Evolutionary conservation across 2,797 vertebrate species (phyloP).

Genomic region (Oreochromis mossambicus): DNA sequence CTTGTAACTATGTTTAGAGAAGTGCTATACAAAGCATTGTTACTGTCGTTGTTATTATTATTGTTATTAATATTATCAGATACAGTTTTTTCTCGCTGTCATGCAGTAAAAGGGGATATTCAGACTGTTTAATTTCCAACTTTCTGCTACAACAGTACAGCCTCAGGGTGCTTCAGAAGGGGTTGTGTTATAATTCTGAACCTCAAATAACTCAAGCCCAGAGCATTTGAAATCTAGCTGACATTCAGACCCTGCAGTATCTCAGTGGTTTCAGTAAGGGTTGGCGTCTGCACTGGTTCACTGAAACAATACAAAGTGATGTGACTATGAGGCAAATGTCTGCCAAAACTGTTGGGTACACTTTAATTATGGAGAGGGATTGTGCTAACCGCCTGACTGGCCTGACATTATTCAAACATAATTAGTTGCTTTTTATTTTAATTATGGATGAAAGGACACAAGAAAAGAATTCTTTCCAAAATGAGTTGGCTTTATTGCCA

Average conservation of each 20-base stretch:
- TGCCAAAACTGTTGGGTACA: slow-evolving; percentile 58
- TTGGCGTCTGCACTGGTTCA: slow-evolving; percentile 1
- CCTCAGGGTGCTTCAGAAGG: not conserved
- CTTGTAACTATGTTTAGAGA: not conserved
- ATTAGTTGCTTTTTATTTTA: slow-evolving; percentile 71
- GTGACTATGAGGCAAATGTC: slow-evolving; percentile 45
- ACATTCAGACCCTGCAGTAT: slow-evolving; percentile 30
- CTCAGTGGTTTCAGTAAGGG: slow-evolving; percentile 21
- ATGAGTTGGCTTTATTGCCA: slow-evolving; percentile 26
- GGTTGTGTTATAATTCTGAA: slow-evolving; percentile 5
- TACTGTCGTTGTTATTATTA: not conserved
- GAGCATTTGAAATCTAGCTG: slow-evolving; percentile 34
- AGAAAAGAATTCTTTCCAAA: slow-evolving; percentile 47
- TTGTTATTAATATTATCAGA: not conserved
- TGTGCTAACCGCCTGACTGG: slow-evolving; percentile 60
- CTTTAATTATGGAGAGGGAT: slow-evolving; percentile 68
- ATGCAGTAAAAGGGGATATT: not conserved
- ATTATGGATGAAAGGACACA: slow-evolving; percentile 68
- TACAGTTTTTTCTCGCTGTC: not conserved
- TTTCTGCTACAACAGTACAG: not conserved
- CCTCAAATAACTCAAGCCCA: slow-evolving; percentile 22
- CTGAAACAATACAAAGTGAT: slow-evolving; percentile 44
- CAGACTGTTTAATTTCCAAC: not conserved
- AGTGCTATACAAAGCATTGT: not conserved
- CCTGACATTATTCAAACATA: slow-evolving; percentile 71